Percentiles rank a stretch among this genome's conserved stretches.
These are phyloP conservation scores for Lordiphosa clarofinis DNA, from an alignment of 1,140 invertebrate species.

Conservation along the genomic window DNA sequence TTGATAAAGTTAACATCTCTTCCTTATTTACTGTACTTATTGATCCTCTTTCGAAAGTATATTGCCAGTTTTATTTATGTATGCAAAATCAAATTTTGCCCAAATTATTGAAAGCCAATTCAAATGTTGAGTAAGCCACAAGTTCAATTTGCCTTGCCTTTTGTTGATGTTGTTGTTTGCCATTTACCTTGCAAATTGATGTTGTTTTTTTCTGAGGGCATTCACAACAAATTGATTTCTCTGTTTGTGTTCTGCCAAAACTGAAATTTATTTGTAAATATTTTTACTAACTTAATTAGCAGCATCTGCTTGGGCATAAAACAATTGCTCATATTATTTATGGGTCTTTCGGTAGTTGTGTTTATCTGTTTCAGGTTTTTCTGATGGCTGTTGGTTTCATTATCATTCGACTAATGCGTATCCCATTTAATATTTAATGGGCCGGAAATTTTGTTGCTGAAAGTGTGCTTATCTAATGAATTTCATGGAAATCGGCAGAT, in stretches of 20 bases:
- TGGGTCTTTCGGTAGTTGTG: conserved; percentile 32
- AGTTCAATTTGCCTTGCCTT: conserved; percentile 7
- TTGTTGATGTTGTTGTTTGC: conserved; percentile 20
- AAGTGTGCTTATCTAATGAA: conserved; percentile 38
- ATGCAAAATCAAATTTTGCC: conserved; percentile 26
- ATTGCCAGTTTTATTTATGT: conserved; percentile 10
- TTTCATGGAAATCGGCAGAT: conserved; percentile 53
- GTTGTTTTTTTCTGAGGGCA: conserved; percentile 20
- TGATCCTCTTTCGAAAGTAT: no score
- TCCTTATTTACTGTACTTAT: no score
- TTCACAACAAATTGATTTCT: not conserved
- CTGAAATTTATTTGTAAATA: conserved; percentile 48
- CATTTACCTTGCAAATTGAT: conserved; percentile 36
- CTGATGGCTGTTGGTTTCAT: conserved; percentile 27
- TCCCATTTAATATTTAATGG: conserved; percentile 56
- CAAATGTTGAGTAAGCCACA: conserved; percentile 31
- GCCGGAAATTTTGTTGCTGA: conserved; percentile 31
- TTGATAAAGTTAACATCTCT: no score
- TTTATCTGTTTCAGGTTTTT: conserved; percentile 27
- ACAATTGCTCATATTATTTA: conserved; percentile 29
- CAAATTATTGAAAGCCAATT: conserved; percentile 52
- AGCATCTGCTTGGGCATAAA: conserved; percentile 10
- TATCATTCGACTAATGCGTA: conserved; percentile 23
- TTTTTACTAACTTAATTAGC: conserved; percentile 31
- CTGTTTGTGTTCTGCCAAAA: not conserved